These are phyloP conservation scores for Panthera tigris DNA, from an alignment of 2,113 vertebrate genomes.

Conservation along the genomic window DNA sequence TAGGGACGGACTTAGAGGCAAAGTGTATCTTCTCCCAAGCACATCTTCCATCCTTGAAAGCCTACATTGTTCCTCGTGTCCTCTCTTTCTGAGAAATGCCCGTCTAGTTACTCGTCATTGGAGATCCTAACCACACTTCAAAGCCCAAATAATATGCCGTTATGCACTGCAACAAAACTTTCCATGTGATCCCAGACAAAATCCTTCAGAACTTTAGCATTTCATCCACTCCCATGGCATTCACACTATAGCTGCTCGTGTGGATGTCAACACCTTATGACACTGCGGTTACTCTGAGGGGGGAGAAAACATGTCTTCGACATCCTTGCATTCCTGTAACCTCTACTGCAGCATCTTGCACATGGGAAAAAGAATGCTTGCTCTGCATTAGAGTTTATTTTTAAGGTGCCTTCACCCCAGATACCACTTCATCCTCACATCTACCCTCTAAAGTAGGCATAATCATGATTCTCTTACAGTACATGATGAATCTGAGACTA, in stretches of 20 bases:
- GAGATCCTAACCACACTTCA: background rate
- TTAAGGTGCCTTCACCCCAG: too few relatives aligned
- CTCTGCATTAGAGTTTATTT: background rate
- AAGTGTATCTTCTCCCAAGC: background rate
- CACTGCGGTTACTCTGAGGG: background rate
- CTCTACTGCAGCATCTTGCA: background rate
- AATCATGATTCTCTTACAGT: background rate
- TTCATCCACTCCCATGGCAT: background rate
- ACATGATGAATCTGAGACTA: background rate
- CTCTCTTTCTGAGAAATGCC: background rate
- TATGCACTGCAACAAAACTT: background rate
- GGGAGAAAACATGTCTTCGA: background rate
- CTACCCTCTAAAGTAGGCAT: background rate
- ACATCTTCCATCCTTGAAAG: background rate
- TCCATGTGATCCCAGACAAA: background rate
- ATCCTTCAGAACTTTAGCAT: too few relatives aligned
- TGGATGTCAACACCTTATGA: background rate
- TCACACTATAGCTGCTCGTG: background rate
- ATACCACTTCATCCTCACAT: background rate
- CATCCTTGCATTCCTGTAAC: background rate
- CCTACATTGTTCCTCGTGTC: background rate
- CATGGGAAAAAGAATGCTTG: background rate
- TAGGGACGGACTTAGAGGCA: background rate
- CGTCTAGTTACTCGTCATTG: background rate
- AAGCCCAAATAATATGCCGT: background rate